These are phyloP conservation scores for Tretioscincus oriximinensis DNA, from an alignment of 2,113 vertebrate genomes.

Conservation along the genomic window DNA sequence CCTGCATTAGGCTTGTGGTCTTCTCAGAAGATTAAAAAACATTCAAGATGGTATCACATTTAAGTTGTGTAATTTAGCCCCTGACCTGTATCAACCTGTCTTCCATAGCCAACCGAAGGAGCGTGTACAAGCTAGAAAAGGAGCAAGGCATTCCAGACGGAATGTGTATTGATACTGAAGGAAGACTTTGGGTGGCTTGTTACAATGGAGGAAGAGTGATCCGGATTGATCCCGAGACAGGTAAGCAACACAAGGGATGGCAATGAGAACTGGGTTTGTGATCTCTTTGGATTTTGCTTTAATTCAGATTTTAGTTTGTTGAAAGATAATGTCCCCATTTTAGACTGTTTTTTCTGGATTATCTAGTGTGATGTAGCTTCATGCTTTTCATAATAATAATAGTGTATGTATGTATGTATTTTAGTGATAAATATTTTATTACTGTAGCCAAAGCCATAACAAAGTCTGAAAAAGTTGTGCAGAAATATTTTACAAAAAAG, in stretches of 20 bases:
- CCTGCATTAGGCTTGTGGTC: too few relatives aligned
- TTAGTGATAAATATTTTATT: too few relatives aligned
- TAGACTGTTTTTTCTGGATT: not conserved
- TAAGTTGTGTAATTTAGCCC: not conserved
- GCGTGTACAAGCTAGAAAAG: conserved; percentile 75
- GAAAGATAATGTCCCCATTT: too few relatives aligned
- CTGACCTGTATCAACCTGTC: not conserved
- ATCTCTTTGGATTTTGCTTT: accelerated
- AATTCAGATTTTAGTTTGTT: not conserved
- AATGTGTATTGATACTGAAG: conserved; percentile 86
- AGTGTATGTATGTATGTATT: too few relatives aligned
- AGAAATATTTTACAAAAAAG: too few relatives aligned
- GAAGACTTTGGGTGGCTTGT: conserved; percentile 93
- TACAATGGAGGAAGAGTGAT: conserved; percentile 88
- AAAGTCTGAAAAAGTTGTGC: too few relatives aligned
- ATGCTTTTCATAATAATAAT: too few relatives aligned
- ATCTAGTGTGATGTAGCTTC: too few relatives aligned
- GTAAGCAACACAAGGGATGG: conserved; percentile 63
- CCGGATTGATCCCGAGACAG: conserved; percentile 86
- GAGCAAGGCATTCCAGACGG: conserved; percentile 91
- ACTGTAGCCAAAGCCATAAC: too few relatives aligned
- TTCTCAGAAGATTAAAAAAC: too few relatives aligned
- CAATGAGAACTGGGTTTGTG: accelerated
- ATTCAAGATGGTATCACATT: too few relatives aligned
- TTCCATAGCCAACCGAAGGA: conserved; percentile 74